Evolutionary conservation across 1,140 invertebrate genomes (phyloP), one percentile per base, ranked within the genome.

Genomic region (Drosophila nebulosa): DNA sequence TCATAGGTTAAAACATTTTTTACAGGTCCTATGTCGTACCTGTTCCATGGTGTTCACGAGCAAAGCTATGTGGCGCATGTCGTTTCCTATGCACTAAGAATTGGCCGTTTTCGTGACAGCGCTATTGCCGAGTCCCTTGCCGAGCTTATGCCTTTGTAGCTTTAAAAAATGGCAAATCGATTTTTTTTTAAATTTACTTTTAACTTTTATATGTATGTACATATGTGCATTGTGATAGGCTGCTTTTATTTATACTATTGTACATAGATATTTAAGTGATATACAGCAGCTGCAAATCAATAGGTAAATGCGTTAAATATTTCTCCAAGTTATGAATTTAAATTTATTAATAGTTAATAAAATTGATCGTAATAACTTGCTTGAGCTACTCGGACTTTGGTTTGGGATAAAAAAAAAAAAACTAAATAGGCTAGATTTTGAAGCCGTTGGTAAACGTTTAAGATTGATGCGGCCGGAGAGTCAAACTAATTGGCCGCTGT

Each of bases 21-120:
- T 97, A n/a, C 50, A 56, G 80, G 98, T 63, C 97, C 97, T 2
- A 95, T 95, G 92, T 94, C 97, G 0, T 97, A 99, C 92, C 92
- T 99, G 3, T 96, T 99, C 78, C 96, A 97, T 77, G 95, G 95
- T 24, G 95, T 97, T 0, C 97, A 98, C 83, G 97, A 99, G 89
- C 97, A 99, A 90, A 96, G 95, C 79, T 98, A 97, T 90, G 95
- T 99, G 1, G 95, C 96, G n/a, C 95, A 97, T 89, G 96, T 96
- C 0, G 95, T 99, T 58, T 95, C 94, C 0, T 96, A 96, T 89
- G 95, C 96, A 0, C 92, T 95, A 0, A 93, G 94, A 80, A 94
- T 97, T 63, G 95, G 95, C 3, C 79, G 90, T 4, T 91, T 91
- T 30, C 80, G 90, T 52, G 90, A 91, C 51, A 91, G 88, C 59